Percentiles rank a stretch among this genome's conserved stretches.
These are phyloP conservation scores for Pocillopora damicornis DNA, from an alignment of 64 coral and sea anemone species.

Conservation along the genomic window DNA sequence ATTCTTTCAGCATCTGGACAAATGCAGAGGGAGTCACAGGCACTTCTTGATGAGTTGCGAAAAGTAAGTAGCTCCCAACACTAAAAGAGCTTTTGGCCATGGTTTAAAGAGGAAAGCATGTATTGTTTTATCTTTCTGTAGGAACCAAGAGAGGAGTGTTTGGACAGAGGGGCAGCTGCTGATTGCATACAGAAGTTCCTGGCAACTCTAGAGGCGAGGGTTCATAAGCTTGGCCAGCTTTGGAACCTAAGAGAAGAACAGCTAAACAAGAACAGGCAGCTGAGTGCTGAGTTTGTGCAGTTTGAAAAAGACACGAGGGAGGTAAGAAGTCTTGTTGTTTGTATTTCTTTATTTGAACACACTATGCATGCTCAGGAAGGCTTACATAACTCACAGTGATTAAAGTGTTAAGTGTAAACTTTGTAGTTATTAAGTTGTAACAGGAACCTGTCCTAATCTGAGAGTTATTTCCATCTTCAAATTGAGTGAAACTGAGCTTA, in stretches of 20 bases:
- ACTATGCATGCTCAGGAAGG: too few species aligned
- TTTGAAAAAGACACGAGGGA: slow-evolving; percentile 95
- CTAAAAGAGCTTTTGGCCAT: too few species aligned
- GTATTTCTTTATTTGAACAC: too few species aligned
- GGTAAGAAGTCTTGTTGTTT: slow-evolving; percentile 27
- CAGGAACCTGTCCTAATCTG: too few species aligned
- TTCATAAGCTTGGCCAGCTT: slow-evolving; percentile 72
- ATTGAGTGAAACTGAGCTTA: too few species aligned
- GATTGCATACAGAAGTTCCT: slow-evolving; percentile 71
- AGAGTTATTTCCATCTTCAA: too few species aligned
- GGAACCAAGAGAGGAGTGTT: slow-evolving; percentile 64
- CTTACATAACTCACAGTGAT: too few species aligned
- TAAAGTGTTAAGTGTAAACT: too few species aligned
- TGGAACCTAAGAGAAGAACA: slow-evolving; percentile 91
- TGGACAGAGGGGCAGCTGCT: slow-evolving; percentile 79
- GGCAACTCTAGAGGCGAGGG: slow-evolving; percentile 66
- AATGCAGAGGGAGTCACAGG: slow-evolving; percentile 85
- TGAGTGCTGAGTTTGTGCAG: slow-evolving; percentile 90
- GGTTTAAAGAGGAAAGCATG: too few species aligned
- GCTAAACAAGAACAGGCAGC: slow-evolving; percentile 59
- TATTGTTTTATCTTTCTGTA: background rate
- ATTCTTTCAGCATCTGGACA: slow-evolving; percentile 83
- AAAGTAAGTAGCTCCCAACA: slow-evolving; percentile 41
- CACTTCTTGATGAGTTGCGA: slow-evolving; percentile 73
- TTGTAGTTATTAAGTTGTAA: too few species aligned